phyloP scores from a whole-genome alignment of 1,140 invertebrate genomes.

The Macrobrachium nipponense region DNA sequence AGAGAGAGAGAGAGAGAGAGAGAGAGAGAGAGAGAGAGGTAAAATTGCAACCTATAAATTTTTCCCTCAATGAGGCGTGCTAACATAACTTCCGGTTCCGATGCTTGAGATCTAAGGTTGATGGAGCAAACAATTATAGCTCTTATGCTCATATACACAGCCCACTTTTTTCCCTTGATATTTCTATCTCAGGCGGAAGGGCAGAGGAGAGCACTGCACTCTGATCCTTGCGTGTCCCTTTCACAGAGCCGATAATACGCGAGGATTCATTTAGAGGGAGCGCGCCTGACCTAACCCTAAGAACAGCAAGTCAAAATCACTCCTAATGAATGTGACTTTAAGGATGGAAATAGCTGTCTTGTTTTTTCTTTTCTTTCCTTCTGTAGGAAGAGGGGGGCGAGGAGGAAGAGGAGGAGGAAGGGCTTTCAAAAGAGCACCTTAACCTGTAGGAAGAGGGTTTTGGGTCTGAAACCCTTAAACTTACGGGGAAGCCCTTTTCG shows the following conservation, averaged over 20 bases:
- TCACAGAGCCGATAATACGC: slow-evolving; percentile 42
- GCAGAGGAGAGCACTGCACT: slow-evolving; percentile 43
- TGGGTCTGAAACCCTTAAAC: slow-evolving; percentile 34
- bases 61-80: slow-evolving; percentile 51
- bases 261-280: slow-evolving; percentile 24
- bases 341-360: slow-evolving; percentile 34
- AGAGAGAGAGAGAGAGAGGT: slow-evolving; percentile 42
- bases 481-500: slow-evolving; percentile 39
- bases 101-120: slow-evolving; percentile 44
- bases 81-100: slow-evolving; percentile 61
- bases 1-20: not conserved
- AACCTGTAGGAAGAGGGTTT: slow-evolving; percentile 59
- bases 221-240: slow-evolving; percentile 40
- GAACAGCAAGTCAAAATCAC: slow-evolving; percentile 27
- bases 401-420: not conserved
- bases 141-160: slow-evolving; percentile 37
- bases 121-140: slow-evolving; percentile 49
- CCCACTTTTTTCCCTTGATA: slow-evolving; percentile 37
- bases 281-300: slow-evolving; percentile 6
- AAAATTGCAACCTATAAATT: slow-evolving; percentile 57
- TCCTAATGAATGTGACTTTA: slow-evolving; percentile 12
- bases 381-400: no score
- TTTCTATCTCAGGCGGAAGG: slow-evolving; percentile 20
- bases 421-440: slow-evolving; percentile 57
- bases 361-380: no score